Evolutionary conservation across 2,113 vertebrate species (phyloP).

Genomic region (Polyodon spathula): DNA sequence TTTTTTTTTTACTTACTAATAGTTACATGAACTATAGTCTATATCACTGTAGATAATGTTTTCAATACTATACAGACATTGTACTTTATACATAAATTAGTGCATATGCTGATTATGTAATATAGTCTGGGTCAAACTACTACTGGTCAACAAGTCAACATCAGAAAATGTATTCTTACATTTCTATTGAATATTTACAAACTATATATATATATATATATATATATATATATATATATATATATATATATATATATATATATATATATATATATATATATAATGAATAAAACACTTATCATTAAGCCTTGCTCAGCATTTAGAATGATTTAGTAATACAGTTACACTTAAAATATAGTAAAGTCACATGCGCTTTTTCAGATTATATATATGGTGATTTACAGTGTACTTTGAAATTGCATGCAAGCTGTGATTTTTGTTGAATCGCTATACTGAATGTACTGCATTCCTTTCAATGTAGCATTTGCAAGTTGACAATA

Average conservation of each 20-base stretch:
- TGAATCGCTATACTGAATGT: conserved; percentile 54
- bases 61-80: no score
- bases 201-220: conserved; percentile 8
- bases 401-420: conserved; percentile 57
- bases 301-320: neutral
- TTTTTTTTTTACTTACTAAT: neutral
- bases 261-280: conserved; percentile 61
- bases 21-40: no score
- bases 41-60: no score
- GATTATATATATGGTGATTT: conserved; percentile 53
- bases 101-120: no score
- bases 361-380: conserved; percentile 53
- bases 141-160: neutral
- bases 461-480: conserved; percentile 63
- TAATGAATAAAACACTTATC: conserved; percentile 13
- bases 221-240: no score
- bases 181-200: neutral
- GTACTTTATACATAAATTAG: no score
- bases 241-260: conserved; percentile 69
- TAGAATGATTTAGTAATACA: neutral
- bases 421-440: conserved; percentile 67
- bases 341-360: conserved; percentile 25
- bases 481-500: conserved; percentile 98
- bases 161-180: neutral
- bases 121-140: no score